Evolutionary conservation across 2,113 vertebrate species (phyloP), one percentile per base, ranked within the genome.

Genomic region (Tursiops truncatus): DNA sequence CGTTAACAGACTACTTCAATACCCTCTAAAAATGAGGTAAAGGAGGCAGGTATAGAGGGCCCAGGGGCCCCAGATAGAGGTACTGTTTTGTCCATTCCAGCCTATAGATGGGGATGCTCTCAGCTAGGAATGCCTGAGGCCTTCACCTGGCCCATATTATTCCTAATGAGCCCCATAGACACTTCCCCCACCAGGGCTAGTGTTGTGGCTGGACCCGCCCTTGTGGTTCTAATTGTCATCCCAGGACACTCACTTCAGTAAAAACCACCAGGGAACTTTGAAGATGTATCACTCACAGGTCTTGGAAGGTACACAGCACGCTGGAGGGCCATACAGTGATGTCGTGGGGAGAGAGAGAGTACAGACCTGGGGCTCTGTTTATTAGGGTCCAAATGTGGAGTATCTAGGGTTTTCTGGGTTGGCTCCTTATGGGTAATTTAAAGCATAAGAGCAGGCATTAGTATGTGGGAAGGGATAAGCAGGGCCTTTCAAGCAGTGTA

Each of bases 101-200:
- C 50, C 25, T 4, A 2, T 21, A 7, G 26, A 26, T 62, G 76
- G 13, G 6, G 28, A 50, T 1, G 33, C 20, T 26, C 41, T 63
- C 13, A 15, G 58, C 70, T 11, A 31, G 25, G 38, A 70, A 38
- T 11, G 33, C 67, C 15, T 6, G 25, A 38, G 74, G 38, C 25
- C 31, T 63, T 36, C 8, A 7, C 33, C 23, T 2, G 60, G 38
- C 13, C 5, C 1, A 0, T 18, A 20, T 9, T 6, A 18, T 20
- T 25, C 83, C 23, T 47, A 4, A 36, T 8, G 6, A 60, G 36
- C 31, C 62, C 67, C 41, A 31, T 12, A 38, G 50, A 60, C 62
- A 20, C 36, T 18, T 33, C 13, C 2, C 50, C 65, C 31, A 4
- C 10, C 23, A 1, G 44, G 28, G 38, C 62, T 68, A 9, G 1